Evolutionary conservation across 2,888 invertebrate genomes (phyloP), one percentile per base, ranked within the genome.

Genomic region (Drosophila mayaguana): DNA sequence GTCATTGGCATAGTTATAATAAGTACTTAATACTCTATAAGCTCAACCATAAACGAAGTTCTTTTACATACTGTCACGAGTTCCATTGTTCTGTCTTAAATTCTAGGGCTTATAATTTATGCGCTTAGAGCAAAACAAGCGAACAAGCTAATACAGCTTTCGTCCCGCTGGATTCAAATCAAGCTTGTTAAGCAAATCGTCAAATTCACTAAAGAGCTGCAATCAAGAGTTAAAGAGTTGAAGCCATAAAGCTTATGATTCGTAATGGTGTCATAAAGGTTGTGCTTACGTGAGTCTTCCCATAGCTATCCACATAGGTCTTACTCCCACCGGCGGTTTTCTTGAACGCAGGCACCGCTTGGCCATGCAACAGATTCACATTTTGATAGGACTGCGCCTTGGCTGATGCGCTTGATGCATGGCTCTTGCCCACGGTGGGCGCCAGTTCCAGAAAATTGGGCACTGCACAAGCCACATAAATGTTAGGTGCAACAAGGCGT

Each of bases 121-220:
- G 50, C 28, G 34, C 34, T 55, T 48, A 32, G 42, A 38, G 25
- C 38, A 42, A 36, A 69, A 36, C 36, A 36, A 36, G 16, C 16
- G 36, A 6, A 36, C 16, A 36, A 36, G 36, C 67, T 87, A 87
- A 78, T 89, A 89, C 25, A 73, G 66, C 28, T 83, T 89, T 54
- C 75, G 83, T 54, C 75, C 34, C 14, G 83, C 72, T 40, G 81
- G 88, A 59, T 91, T 88, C 46, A 92, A 76, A 54, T 92, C 82
- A 46, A 91, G 91, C 48, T 89, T 88, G 75, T 89, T 90, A 56
- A 93, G 89, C 59, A 92, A 81, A 70, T 90, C 85, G 72, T 92
- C 91, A 66, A 93, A 92, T 67, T 92, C 93, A 55, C 90, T 91
- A 61, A 91, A 92, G 56, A 92, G 85, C 92, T 93, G 72, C n/a